Conservation (phyloP, 2,797 vertebrate genomes). For the Margarornis squamiger region DNA sequence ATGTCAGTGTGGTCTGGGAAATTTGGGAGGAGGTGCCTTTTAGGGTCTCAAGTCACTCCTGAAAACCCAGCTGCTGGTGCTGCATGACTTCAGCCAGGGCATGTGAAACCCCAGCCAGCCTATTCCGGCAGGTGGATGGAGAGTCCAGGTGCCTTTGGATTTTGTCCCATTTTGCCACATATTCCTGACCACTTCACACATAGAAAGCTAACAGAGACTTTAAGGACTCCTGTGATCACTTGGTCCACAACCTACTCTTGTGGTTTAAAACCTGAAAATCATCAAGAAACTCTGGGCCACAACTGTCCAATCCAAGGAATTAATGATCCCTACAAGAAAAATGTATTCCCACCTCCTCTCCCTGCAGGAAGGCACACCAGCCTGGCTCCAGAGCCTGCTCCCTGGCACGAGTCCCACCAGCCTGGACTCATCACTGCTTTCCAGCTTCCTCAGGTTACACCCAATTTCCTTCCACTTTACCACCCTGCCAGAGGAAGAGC, state of each 20-base stretch:
- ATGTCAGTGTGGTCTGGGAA: rapidly evolving
- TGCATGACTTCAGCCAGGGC: not conserved
- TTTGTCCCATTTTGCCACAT: not conserved
- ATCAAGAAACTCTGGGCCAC: not conserved
- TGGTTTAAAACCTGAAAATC: not conserved
- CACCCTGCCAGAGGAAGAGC: not conserved
- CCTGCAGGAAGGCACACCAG: not conserved
- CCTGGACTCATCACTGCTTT: not conserved
- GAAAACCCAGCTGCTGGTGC: rapidly evolving
- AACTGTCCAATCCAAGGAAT: not conserved
- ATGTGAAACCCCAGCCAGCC: not conserved
- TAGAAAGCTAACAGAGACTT: not conserved
- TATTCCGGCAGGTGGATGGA: not conserved
- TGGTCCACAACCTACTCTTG: not conserved
- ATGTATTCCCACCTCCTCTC: not conserved
- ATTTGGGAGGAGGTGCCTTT: not conserved
- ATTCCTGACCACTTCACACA: not conserved
- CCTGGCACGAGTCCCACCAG: not conserved
- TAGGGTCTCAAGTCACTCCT: not conserved
- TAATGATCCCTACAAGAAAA: not conserved
- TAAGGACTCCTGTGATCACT: not conserved
- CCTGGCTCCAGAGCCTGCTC: not conserved
- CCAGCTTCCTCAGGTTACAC: not conserved
- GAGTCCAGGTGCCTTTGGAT: not conserved
- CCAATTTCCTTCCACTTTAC: not conserved